Evolutionary conservation across 2,113 vertebrate species (phyloP).

Genomic region (Phocoena sinus): DNA sequence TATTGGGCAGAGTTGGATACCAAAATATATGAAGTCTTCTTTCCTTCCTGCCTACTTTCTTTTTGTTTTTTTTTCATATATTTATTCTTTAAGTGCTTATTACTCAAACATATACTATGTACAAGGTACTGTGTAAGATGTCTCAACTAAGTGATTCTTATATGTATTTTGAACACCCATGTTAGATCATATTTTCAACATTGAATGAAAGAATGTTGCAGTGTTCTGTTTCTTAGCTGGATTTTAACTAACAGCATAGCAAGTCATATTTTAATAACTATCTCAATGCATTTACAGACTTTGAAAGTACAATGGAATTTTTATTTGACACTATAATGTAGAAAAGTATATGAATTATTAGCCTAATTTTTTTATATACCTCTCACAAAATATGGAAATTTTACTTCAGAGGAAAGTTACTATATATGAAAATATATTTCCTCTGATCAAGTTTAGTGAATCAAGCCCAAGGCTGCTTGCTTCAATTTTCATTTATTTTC

Average conservation of each 20-base stretch:
- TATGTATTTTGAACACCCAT: background rate
- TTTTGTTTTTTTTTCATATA: background rate
- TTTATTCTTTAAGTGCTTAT: background rate
- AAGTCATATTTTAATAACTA: conserved; percentile 22
- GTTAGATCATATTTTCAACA: background rate
- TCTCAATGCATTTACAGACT: conserved; percentile 9
- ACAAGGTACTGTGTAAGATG: background rate
- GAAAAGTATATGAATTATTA: conserved; percentile 38
- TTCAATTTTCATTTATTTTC: conserved; percentile 37
- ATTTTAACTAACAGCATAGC: conserved; percentile 6
- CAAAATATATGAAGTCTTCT: background rate
- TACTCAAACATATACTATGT: background rate
- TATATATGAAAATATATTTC: background rate
- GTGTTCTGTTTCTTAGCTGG: background rate
- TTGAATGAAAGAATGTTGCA: background rate
- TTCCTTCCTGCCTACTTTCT: background rate
- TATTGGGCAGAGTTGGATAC: background rate
- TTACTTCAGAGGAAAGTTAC: background rate
- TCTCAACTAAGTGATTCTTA: background rate
- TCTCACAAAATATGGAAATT: background rate
- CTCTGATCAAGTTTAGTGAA: background rate
- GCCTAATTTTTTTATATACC: background rate
- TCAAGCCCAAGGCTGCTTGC: background rate
- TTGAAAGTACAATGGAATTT: conserved; percentile 9
- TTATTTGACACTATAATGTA: conserved; percentile 27